Evolutionary conservation across 1,140 invertebrate species (phyloP), one percentile per base, ranked within the genome.

Genomic region (Dinoponera quadriceps): DNA sequence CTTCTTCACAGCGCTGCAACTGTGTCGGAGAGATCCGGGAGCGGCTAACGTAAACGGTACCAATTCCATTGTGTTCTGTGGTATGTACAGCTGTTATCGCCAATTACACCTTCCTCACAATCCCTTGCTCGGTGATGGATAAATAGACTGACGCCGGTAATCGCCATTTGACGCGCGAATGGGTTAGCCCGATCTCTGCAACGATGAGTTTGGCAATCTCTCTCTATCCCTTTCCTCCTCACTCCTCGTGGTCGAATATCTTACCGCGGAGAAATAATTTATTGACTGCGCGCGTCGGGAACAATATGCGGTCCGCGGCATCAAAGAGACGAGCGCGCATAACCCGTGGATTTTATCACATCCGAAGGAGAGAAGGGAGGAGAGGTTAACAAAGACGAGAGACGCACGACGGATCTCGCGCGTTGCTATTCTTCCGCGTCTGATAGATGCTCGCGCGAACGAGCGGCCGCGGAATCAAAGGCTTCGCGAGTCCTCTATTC

Each of bases 381-480:
- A n/a, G n/a, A n/a, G 77, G 48, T 74, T 77, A 83, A 77, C 71
- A 74, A 82, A 82, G 69, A 51, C 60, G 59, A 55, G 25, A 62
- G n/a, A 38, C 22, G 20, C 7, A 59, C 68, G 66, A 49, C 48
- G 66, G 49, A 81, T 81, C 20, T 59, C 49, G 49, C 77, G 66
- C 83, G 68, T 48, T 44, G 77, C 77, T 72, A 82, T 84, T 80
- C 83, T 82, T 71, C 55, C 75, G 29, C 73, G 60, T 48, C 25
- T 78, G 82, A 83, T 78, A 66, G 82, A 66, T 68, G 73, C 75
- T 7, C 29, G 69, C 33, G 27, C 33, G 33, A 33, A 7, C 33
- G 33, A 33, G 60, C 48, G 27, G 5, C 33, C 16, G 55, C 38
- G 69, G 69, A 84, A 74, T 85, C 83, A 82, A 74, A 85, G 54